Evolutionary conservation across 2,797 vertebrate genomes (phyloP), one percentile per base, ranked within the genome.

Genomic region (Craterocephalus amniculus): DNA sequence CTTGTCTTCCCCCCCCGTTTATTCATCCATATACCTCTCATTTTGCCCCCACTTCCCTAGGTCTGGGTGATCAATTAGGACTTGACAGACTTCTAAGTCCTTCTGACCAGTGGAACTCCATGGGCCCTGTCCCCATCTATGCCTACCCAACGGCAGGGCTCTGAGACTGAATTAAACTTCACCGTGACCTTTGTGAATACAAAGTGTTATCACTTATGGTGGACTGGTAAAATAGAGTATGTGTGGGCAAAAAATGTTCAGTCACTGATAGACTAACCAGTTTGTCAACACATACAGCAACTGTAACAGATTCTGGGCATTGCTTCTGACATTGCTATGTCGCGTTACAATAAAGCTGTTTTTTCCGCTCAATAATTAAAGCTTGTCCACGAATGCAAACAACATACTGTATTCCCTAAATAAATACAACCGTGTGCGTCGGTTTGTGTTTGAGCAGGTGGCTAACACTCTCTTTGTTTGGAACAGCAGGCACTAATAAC

Each of bases 21-120:
- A 88, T 84, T 83, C 79, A 80, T 82, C 61, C 73, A 77, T 78
- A 63, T 70, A 62, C 62, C 51, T 61, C 74, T 71, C 72, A 52
- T 58, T 64, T 66, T 70, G 76, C 74, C 76, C 77, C 76, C 64
- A 81, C 70, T 73, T 73, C 77, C 83, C 85, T 89, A 85, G 85
- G 95, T 94, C 91, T 93, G 94, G 93, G 89, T 94, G 94, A 98
- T 97, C 93, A 63, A 93, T 97, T 96, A 95, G 93, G 91, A 52
- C 84, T 85, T 94, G 95, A 96, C 95, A 96, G 88, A 85, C 76
- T 69, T 81, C 89, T 91, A 87, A 86, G 84, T 84, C 78, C 83
- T 88, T 88, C 92, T 84, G 91, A 94, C 91, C 94, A 95, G 94
- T 92, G 94, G 94, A 84, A 73, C 84, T 87, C 74, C 83, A 80